Base-by-base conservation (phyloP, 2,888 invertebrate genomes). In the Encarsia formosa region DNA sequence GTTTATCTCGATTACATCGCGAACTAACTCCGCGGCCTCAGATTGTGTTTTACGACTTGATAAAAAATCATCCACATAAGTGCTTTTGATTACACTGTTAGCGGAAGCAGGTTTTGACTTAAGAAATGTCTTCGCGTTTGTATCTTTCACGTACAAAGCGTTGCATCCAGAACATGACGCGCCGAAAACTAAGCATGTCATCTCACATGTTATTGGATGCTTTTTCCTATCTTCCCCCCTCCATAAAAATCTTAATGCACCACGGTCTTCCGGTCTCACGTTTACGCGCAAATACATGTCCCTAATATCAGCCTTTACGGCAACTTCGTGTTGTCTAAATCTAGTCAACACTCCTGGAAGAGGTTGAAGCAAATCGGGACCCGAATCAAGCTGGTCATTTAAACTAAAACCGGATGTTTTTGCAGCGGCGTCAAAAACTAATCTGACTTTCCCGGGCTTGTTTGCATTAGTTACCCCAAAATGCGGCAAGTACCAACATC, bases 61-160 rank as follows among this genome's bases (percentile, higher is more conserved):
- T n/a, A n/a, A 16, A 15, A 56, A 58, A 34, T 60, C 59, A 16
- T 65, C 63, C 31, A 65, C 61, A 29, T 66, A 68, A 46, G 62
- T 60, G 4, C 61, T 59, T 2, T 57, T n/a, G 40, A 60, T 48
- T 15, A 68, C n/a, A n/a, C n/a, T 61, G 13, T 56, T 34, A 0
- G 56, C 60, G 1, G 65, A 65, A 13, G 51, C 41, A 3, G 62
- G 64, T 41, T 49, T 59, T 32, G 15, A 13, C 2, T 15, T 8
- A 22, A 46, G 16, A 26, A 55, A 61, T 20, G 43, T 46, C 5
- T 37, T 5, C 0, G 67, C 66, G 26, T 68, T 67, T 5, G 15
- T 18, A 40, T 65, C n/a, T n/a, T n/a, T n/a, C n/a, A n/a, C n/a
- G n/a, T n/a, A n/a, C n/a, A n/a, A n/a, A n/a, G n/a, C n/a, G 5